phyloP scores from a whole-genome alignment of 2,888 invertebrate species.

The Marasmarcha lunaedactyla region DNA sequence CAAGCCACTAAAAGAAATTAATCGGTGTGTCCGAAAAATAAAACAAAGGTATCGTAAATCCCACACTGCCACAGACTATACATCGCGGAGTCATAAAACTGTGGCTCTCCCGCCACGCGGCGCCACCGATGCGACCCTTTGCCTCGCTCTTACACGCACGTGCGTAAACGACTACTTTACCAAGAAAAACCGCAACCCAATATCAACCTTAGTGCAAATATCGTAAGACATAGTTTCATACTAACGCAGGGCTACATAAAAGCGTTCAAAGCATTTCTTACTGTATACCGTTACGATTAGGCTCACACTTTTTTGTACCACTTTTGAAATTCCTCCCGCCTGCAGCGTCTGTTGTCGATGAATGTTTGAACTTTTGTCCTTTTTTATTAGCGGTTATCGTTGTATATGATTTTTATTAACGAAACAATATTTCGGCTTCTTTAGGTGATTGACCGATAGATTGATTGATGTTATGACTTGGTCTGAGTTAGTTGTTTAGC shows the following conservation, averaged over 20 bases:
- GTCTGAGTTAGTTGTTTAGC: constrained; percentile 1
- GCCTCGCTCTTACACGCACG: constrained; percentile 43
- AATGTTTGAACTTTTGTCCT: constrained; percentile 62
- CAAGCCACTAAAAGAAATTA: constrained; percentile 48
- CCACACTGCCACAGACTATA: constrained; percentile 61
- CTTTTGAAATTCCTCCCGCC: constrained; percentile 47
- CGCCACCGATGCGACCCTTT: constrained; percentile 33
- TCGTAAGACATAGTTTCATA: constrained; percentile 27
- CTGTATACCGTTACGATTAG: constrained; percentile 50
- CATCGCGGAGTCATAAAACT: constrained; percentile 59
- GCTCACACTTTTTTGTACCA: constrained; percentile 45
- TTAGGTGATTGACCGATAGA: constrained; percentile 17
- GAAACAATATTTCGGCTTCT: constrained; percentile 23
- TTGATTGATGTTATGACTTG: constrained; percentile 3
- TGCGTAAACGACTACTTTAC: constrained; percentile 31
- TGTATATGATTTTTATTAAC: constrained; percentile 41
- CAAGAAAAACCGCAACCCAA: constrained; percentile 25
- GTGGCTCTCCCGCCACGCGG: constrained; percentile 61
- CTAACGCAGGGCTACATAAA: constrained; percentile 13
- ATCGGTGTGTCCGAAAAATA: constrained; percentile 51
- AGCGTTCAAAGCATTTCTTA: constrained; percentile 43
- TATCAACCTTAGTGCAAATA: constrained; percentile 27
- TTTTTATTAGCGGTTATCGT: constrained; percentile 59
- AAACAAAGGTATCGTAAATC: constrained; percentile 58
- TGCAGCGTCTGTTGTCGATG: constrained; percentile 47